Percentiles rank a stretch among this genome's conserved stretches.
Conservation (phyloP, 2,113 vertebrate genomes). For the Struthio camelus region DNA sequence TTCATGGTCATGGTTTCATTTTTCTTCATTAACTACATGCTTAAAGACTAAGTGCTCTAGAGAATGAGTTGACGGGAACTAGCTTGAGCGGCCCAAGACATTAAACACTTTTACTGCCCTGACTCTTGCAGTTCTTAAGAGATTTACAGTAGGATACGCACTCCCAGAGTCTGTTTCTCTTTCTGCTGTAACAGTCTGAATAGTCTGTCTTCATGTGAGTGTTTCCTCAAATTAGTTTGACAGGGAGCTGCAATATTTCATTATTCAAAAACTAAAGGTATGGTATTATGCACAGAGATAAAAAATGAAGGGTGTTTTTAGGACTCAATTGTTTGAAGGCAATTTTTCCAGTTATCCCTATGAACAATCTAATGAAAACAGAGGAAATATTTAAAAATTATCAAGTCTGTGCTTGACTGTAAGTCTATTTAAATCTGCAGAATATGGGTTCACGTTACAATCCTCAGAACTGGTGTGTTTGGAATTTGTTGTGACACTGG, state of each 20-base stretch:
- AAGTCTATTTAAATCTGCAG: background rate
- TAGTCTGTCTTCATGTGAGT: background rate
- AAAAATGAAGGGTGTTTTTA: background rate
- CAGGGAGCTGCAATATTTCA: constrained; percentile 1
- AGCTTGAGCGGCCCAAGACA: background rate
- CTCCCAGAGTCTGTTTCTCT: background rate
- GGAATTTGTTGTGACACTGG: background rate
- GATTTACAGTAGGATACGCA: background rate
- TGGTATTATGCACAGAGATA: background rate
- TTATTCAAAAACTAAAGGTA: constrained; percentile 12
- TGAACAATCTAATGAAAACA: background rate
- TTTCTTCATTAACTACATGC: background rate
- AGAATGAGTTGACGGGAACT: background rate
- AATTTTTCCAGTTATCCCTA: background rate
- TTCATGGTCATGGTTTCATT: background rate
- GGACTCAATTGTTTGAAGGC: background rate
- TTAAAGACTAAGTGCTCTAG: background rate
- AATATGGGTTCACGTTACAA: background rate
- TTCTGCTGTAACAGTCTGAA: background rate
- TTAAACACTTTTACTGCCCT: background rate
- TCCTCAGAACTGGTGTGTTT: background rate
- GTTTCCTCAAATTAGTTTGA: constrained; percentile 18
- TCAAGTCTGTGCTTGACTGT: background rate
- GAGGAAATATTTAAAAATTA: background rate
- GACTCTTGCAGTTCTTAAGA: background rate